Evolutionary conservation across 1,140 invertebrate species (phyloP), one percentile per base, ranked within the genome.

Genomic region (Cepaea nemoralis): DNA sequence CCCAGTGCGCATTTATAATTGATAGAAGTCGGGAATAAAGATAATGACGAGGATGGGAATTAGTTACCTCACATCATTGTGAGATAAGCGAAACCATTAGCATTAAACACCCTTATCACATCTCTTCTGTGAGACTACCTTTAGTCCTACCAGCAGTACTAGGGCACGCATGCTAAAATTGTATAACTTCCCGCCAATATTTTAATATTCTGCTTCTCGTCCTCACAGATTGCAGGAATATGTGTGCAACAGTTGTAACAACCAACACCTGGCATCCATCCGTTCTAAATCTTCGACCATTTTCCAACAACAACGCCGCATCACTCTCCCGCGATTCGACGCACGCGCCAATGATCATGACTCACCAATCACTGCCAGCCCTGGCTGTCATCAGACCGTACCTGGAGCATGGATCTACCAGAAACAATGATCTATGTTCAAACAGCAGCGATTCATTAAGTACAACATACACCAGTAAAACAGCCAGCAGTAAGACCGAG

Each of bases 271-370:
- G 86, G 84, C 85, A 87, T 67, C 87, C 87, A 16, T 82, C 86
- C 1, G 84, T 88, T 37, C 71, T 88, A 35, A 81, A 86, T 31
- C 74, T 89, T 37, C 84, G 85, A 37, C 87, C 86, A 27, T 87
- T 88, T 71, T 83, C 85, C 8, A 85, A 48, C 48, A 84, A 83
- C 77, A 76, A 80, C 42, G 82, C 76, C 35, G 50, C 42, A 75
- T 24, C 31, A 14, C 50, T 33, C 24, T 45, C 19, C 66, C 8
- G 8, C n/a, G 16, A 69, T 74, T 10, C 75, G 45, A 0, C 40
- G 42, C 22, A 74, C 16, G 48, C 67, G 19, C 27, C 79, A 50
- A 31, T n/a, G n/a, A n/a, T n/a, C n/a, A n/a, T n/a, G n/a, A n/a
- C n/a, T n/a, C n/a, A n/a, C n/a, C 75, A 83, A 35, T 74, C 69